A percentile compares a stretch with the other conserved stretches of the same genome.
Conservation (phyloP, 1,140 invertebrate genomes). For the Chrysoperla carnea region DNA sequence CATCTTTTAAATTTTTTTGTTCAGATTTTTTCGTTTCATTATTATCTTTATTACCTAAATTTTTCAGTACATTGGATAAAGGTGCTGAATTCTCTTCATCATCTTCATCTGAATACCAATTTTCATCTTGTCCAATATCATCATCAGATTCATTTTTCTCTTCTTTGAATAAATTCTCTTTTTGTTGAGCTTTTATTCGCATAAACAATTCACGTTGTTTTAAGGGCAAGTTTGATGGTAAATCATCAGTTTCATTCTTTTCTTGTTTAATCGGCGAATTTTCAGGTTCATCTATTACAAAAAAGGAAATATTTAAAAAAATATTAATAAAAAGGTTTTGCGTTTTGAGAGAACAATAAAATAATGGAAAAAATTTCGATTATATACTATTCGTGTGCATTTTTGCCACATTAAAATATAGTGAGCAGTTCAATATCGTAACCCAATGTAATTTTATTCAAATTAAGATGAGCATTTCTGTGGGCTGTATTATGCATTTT, state of each 20-base stretch:
- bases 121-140: constrained; percentile 37
- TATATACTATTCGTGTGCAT: no score
- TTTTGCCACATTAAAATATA: no score
- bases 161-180: constrained; percentile 26
- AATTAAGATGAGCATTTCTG: no score
- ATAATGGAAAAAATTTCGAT: not conserved
- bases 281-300: not conserved
- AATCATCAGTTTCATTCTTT: constrained; percentile 9
- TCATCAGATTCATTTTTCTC: constrained; percentile 17
- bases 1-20: constrained; percentile 11
- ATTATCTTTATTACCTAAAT: constrained; percentile 21
- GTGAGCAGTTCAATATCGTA: no score
- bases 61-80: constrained; percentile 1
- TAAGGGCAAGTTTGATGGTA: constrained; percentile 37
- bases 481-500: no score
- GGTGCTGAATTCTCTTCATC: constrained; percentile 20
- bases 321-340: not conserved
- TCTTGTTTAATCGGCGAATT: not conserved
- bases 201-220: constrained; percentile 47
- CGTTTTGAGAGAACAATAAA: not conserved
- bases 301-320: not conserved
- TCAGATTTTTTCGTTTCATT: constrained; percentile 34
- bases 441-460: no score
- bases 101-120: constrained; percentile 65
- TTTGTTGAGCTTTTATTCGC: constrained; percentile 48